Base-by-base conservation (phyloP, 2,797 vertebrate genomes). In the Eospalax fontanierii region DNA sequence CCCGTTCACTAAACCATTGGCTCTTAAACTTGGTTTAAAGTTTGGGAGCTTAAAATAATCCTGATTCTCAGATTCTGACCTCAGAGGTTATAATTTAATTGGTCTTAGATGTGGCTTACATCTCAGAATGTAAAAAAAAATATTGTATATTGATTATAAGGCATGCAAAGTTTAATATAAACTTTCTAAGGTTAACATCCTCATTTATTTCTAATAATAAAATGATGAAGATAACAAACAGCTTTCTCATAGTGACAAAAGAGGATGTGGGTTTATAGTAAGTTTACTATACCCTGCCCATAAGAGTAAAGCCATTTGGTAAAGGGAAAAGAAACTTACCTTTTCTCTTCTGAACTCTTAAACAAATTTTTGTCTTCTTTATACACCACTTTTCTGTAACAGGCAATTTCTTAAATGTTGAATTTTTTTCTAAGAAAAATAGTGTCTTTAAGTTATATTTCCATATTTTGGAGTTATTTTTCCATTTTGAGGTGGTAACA, bases 21-120 rank as follows among this genome's bases (percentile, higher is more conserved):
- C 16, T 93, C 14, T 82, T 90, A 79, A 78, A 86, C 1, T 65
- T 81, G 50, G 18, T 40, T 94, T 68, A 16, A 76, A 68, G 24
- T 75, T 59, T 88, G 43, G 40, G 38, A 80, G n/a, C 5, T 91
- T 76, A 89, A 33, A 78, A 80, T 89, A 87, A 81, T 87, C 33
- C 61, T 63, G 8, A 86, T 35, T 1, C 50, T 82, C 43, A 61
- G 9, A 66, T 35, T 84, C 57, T 75, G 83, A 66, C 3, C 28
- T 71, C 28, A 71, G 84, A 93, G 26, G 86, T 54, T 85, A 74
- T 91, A 75, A 65, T 66, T 93, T 90, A 57, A 38, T 89, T 94
- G 65, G 5, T 30, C 2, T 88, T 76, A 19, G 61, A 19, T 38
- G 26, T 87, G 28, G 1, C 21, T 24, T 94, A 68, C 7, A 81